Conservation (phyloP, 2,113 vertebrate genomes). For the Leptodactylus fuscus region DNA sequence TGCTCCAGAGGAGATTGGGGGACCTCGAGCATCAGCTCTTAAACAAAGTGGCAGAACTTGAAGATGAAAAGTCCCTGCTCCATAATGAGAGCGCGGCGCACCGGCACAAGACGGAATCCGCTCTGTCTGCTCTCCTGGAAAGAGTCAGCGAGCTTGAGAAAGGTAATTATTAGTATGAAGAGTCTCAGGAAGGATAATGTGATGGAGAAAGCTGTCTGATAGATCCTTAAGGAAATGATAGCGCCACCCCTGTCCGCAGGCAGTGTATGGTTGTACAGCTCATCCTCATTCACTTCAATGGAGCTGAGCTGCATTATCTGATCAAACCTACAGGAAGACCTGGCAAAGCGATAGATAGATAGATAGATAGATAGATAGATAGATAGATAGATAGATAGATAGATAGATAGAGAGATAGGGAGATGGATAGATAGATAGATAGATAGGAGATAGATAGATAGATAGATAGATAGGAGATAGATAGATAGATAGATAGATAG, state of each 20-base stretch:
- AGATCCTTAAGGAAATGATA: background rate
- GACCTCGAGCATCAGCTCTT: conserved; percentile 92
- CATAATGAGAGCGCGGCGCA: conserved; percentile 94
- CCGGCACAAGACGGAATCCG: conserved; percentile 89
- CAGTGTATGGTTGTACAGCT: too few species aligned
- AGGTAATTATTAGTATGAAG: conserved; percentile 73
- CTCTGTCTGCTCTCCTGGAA: conserved; percentile 88
- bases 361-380: background rate
- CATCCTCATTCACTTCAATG: too few species aligned
- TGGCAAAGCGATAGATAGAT: background rate
- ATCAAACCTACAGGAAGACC: too few species aligned
- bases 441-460: background rate
- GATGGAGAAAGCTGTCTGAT: background rate
- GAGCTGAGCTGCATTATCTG: too few species aligned
- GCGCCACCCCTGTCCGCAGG: too few species aligned
- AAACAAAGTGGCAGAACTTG: conserved; percentile 91
- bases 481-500: background rate
- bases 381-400: background rate
- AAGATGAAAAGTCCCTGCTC: conserved; percentile 93
- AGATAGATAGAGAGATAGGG: background rate
- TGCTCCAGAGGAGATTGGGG: conserved; percentile 87
- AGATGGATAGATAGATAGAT: background rate
- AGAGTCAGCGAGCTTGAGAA: conserved; percentile 92
- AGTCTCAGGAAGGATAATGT: too few species aligned
- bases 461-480: background rate